Conservation (phyloP, 1,140 invertebrate genomes). For the Neelides sp. region DNA sequence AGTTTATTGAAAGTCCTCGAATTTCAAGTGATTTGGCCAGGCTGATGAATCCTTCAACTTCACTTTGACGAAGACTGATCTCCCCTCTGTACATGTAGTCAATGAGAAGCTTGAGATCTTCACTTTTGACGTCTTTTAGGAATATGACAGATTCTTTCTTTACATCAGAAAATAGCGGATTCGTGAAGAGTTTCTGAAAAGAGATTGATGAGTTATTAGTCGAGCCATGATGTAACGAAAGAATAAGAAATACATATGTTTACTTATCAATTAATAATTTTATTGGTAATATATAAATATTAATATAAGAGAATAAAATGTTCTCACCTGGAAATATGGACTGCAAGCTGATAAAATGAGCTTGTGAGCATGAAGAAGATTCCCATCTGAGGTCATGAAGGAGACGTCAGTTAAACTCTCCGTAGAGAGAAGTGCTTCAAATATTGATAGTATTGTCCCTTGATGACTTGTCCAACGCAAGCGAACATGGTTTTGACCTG, state of each 20-base stretch:
- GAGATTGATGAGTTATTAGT: too few species aligned
- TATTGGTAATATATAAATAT: too few species aligned
- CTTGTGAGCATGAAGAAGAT: constrained; percentile 80
- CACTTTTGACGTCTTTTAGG: constrained; percentile 13
- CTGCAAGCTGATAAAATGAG: constrained; percentile 84
- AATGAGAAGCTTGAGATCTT: constrained; percentile 22
- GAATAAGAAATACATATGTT: neutral
- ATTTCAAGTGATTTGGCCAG: constrained; percentile 24
- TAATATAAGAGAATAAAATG: too few species aligned
- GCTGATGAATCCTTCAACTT: constrained; percentile 21
- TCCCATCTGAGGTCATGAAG: constrained; percentile 73
- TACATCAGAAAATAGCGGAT: constrained; percentile 1
- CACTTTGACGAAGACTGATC: constrained; percentile 17
- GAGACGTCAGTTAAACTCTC: constrained; percentile 85
- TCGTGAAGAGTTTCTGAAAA: too few species aligned
- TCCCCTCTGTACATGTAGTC: constrained; percentile 27
- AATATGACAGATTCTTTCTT: constrained; percentile 11
- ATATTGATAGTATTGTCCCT: constrained; percentile 77
- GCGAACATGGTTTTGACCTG: too few species aligned
- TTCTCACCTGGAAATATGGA: constrained; percentile 79
- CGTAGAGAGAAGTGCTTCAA: constrained; percentile 77
- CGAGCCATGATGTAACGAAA: constrained; percentile 1
- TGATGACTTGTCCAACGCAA: constrained; percentile 90
- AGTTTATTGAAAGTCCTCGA: constrained; percentile 10
- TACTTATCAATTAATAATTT: neutral